These are phyloP conservation scores for Saccostrea echinata DNA, from an alignment of 1,140 invertebrate species.

Conservation along the genomic window DNA sequence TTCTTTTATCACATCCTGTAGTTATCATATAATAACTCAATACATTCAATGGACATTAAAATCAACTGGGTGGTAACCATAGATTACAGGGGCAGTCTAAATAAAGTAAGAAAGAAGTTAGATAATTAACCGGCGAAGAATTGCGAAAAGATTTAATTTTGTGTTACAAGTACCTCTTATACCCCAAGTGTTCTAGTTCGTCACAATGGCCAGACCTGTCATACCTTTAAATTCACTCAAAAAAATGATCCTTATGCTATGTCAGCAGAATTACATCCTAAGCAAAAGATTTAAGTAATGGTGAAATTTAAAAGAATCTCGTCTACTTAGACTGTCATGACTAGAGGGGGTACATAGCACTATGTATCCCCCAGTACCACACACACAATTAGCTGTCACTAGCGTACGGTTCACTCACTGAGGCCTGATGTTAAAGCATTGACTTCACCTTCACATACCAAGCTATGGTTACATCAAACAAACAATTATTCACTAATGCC, in stretches of 20 bases:
- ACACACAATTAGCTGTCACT: background rate
- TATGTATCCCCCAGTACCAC: background rate
- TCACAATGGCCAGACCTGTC: background rate
- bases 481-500: slow-evolving; percentile 37
- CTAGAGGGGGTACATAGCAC: background rate
- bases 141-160: background rate
- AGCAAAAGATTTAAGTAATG: background rate
- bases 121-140: background rate
- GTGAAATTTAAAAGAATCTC: background rate
- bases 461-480: slow-evolving; percentile 38
- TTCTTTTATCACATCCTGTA: background rate
- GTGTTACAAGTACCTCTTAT: background rate
- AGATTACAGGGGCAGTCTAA: background rate
- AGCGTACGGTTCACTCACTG: background rate
- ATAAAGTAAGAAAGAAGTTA: background rate
- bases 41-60: background rate
- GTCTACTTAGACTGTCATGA: background rate
- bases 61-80: background rate
- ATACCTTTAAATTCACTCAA: slow-evolving; percentile 35
- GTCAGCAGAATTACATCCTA: slow-evolving; percentile 17
- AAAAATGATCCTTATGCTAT: background rate
- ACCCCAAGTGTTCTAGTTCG: slow-evolving; percentile 11
- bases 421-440: slow-evolving; percentile 24
- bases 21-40: background rate
- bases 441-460: slow-evolving; percentile 38